Evolutionary conservation across 2,797 vertebrate genomes (phyloP).

Genomic region (Xyrichtys novacula): DNA sequence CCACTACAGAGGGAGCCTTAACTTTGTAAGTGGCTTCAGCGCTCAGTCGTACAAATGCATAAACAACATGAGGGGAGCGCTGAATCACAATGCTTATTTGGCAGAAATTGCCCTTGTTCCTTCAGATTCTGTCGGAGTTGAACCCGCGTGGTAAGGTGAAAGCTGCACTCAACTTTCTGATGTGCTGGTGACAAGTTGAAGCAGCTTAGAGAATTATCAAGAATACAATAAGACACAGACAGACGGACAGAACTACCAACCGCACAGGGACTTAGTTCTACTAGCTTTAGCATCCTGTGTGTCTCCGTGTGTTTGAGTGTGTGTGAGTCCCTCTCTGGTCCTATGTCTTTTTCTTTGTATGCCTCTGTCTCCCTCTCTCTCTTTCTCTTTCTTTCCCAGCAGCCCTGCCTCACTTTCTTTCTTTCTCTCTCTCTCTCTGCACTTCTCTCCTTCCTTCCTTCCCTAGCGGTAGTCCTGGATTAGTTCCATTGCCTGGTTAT

Average conservation of each 20-base stretch:
- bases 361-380: conserved; percentile 47
- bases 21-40: conserved; percentile 4
- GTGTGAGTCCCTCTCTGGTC: conserved; percentile 43
- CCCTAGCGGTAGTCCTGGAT: conserved; percentile 79
- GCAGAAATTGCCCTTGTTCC: conserved; percentile 36
- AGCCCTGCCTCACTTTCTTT: conserved; percentile 56
- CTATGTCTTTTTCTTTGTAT: conserved; percentile 51
- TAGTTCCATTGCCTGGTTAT: conserved; percentile 88
- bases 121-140: conserved; percentile 42
- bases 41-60: conserved; percentile 27
- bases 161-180: conserved; percentile 79
- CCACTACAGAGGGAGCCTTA: conserved; percentile 17
- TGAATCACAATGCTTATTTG: conserved; percentile 35
- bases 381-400: conserved; percentile 41
- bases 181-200: conserved; percentile 82
- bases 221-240: conserved; percentile 79
- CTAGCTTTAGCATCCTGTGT: conserved; percentile 74
- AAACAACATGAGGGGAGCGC: conserved; percentile 1
- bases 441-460: conserved; percentile 66
- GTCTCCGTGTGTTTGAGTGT: conserved; percentile 34
- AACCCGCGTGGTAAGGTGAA: conserved; percentile 68
- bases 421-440: conserved; percentile 42
- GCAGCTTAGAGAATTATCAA: conserved; percentile 84
- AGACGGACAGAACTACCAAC: conserved; percentile 76
- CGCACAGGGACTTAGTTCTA: conserved; percentile 82